phyloP scores from a whole-genome alignment of 92 coral and sea anemone genomes.

The Phenganax stokvisi region DNA sequence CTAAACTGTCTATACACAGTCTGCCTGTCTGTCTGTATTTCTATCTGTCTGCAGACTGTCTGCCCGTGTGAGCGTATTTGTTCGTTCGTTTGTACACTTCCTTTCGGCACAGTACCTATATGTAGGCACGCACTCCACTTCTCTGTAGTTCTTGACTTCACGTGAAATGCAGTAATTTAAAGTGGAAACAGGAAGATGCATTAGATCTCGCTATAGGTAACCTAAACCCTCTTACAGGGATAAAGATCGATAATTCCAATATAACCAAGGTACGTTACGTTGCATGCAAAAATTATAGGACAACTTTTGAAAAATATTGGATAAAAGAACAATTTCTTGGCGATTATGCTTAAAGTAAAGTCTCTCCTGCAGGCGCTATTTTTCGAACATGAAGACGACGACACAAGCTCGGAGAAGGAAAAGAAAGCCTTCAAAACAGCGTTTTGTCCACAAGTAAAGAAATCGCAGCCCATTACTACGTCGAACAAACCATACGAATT shows the following conservation, averaged over 20 bases:
- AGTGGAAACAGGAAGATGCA: conserved; percentile 58
- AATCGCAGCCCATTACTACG: neutral
- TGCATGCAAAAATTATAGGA: neutral
- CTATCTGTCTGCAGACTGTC: too few species aligned
- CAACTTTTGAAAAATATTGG: neutral
- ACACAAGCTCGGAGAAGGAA: neutral
- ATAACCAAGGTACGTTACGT: conserved; percentile 47
- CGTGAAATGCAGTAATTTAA: conserved; percentile 23
- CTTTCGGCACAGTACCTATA: neutral
- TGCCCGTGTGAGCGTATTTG: too few species aligned
- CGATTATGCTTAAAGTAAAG: neutral
- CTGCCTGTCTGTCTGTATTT: too few species aligned
- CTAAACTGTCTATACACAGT: too few species aligned
- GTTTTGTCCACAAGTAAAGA: conserved; percentile 6
- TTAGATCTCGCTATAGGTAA: conserved; percentile 81
- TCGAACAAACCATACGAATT: neutral
- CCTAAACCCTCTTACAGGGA: conserved; percentile 81
- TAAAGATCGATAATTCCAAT: conserved; percentile 59
- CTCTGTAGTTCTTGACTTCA: neutral
- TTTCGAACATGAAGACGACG: conserved; percentile 10
- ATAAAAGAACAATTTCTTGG: neutral
- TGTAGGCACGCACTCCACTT: neutral
- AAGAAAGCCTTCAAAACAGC: neutral
- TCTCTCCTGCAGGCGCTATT: neutral
- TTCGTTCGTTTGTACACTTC: too few species aligned